phyloP scores from a whole-genome alignment of 1,140 invertebrate genomes.

The Philaenus spumarius region DNA sequence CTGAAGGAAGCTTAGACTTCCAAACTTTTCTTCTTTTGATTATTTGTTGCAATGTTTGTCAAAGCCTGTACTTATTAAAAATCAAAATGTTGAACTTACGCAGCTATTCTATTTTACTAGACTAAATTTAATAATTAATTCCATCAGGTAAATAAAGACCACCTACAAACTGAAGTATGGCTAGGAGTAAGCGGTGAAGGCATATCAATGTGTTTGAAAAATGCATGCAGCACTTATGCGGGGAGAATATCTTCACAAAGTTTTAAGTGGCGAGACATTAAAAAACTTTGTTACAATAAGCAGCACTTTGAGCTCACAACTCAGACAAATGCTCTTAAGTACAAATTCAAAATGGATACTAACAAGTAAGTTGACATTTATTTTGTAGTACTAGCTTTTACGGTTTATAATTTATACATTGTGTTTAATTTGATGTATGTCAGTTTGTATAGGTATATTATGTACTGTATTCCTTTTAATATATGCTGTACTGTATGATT shows the following conservation, averaged over 20 bases:
- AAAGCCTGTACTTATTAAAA: too few species aligned
- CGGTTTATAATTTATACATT: background rate
- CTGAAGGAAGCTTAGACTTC: too few species aligned
- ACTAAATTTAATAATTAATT: too few species aligned
- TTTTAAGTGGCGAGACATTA: slow-evolving; percentile 61
- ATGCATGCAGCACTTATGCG: slow-evolving; percentile 13
- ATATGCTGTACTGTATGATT: background rate
- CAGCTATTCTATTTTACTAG: too few species aligned
- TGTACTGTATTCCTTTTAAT: slow-evolving; percentile 4
- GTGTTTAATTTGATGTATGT: background rate
- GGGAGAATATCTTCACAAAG: slow-evolving; percentile 24
- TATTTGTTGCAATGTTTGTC: too few species aligned
- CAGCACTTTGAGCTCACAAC: slow-evolving; percentile 57
- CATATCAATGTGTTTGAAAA: slow-evolving; percentile 23
- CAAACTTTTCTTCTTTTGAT: too few species aligned
- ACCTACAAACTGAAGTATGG: slow-evolving; percentile 20
- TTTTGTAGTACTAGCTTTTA: too few species aligned
- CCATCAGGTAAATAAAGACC: slow-evolving; percentile 12
- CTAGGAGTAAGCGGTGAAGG: slow-evolving; percentile 28
- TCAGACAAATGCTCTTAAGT: slow-evolving; percentile 54
- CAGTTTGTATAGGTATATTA: background rate
- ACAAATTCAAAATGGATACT: slow-evolving; percentile 64
- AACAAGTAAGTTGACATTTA: slow-evolving; percentile 60
- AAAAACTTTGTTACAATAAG: slow-evolving; percentile 66
- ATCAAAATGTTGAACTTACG: too few species aligned